phyloP scores from a whole-genome alignment of 2,797 vertebrate species.

The Tokudaia tokunoshimensis region DNA sequence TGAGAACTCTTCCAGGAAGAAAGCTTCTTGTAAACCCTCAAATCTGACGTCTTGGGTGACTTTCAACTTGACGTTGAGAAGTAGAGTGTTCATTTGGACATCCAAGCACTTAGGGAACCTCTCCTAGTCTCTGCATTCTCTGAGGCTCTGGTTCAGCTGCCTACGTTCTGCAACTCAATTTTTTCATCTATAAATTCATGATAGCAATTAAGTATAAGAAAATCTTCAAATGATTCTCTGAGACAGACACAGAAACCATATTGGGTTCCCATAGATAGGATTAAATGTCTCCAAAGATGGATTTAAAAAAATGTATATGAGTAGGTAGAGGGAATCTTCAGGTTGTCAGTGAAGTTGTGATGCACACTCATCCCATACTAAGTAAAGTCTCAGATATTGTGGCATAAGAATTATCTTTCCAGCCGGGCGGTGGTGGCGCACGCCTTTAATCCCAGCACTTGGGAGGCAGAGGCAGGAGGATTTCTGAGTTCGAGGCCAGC shows the following conservation, averaged over 20 bases:
- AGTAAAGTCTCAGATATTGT: neutral
- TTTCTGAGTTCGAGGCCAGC: no score
- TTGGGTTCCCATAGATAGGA: no score
- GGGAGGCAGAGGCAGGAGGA: no score
- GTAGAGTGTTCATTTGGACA: neutral
- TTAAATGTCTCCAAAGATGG: neutral
- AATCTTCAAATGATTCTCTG: neutral
- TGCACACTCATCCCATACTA: neutral
- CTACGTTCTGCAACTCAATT: neutral
- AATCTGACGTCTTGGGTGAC: neutral
- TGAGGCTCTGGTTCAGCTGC: neutral
- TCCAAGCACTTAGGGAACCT: neutral
- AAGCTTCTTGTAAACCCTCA: neutral
- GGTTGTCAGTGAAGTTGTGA: neutral
- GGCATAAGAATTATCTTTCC: conserved; percentile 40
- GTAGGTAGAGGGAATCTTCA: neutral
- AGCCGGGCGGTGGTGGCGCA: no score
- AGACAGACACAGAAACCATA: neutral
- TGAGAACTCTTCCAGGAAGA: neutral
- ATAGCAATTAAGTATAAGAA: neutral
- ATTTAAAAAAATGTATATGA: neutral
- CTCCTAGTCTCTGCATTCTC: neutral
- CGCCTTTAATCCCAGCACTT: no score
- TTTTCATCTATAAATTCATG: neutral
- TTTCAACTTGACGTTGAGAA: neutral